Evolutionary conservation across 2,888 invertebrate genomes (phyloP).

Genomic region (Nephrocerus scutellatus): DNA sequence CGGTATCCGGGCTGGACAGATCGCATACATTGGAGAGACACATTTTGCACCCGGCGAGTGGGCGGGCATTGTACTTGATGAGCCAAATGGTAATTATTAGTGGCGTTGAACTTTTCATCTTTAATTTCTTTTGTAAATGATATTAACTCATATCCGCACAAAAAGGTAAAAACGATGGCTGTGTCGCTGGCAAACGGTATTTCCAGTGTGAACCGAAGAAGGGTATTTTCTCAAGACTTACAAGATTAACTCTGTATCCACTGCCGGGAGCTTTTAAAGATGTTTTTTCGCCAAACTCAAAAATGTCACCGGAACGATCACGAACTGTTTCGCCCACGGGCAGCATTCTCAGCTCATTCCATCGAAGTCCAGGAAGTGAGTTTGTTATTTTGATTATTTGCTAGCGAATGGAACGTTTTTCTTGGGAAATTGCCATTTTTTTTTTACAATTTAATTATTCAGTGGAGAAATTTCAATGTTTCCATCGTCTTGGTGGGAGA

Average conservation of each 20-base stretch:
- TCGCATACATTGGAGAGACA: conserved; percentile 81
- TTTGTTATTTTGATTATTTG: conserved; percentile 11
- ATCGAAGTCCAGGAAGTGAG: conserved; percentile 43
- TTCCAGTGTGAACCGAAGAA: conserved; percentile 89
- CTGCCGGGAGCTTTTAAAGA: conserved; percentile 53
- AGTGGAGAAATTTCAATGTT: no score
- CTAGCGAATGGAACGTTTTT: not conserved
- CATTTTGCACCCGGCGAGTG: conserved; percentile 97
- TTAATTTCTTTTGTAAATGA: no score
- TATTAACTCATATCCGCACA: no score
- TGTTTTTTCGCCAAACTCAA: conserved; percentile 37
- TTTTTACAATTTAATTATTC: no score
- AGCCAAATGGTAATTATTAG: conserved; percentile 64
- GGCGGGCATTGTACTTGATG: conserved; percentile 96
- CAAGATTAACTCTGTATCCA: conserved; percentile 71
- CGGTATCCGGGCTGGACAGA: conserved; percentile 82
- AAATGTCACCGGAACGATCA: conserved; percentile 42
- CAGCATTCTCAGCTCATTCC: conserved; percentile 39
- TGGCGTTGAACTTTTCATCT: no score
- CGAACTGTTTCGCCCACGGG: conserved; percentile 44
- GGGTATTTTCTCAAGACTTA: conserved; percentile 89
- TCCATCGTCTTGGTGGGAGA: not conserved
- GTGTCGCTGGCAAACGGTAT: conserved; percentile 84
- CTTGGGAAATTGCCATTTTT: no score
- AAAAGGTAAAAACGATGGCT: conserved; percentile 94